These are phyloP conservation scores for Lymantria monacha DNA, from an alignment of 2,888 invertebrate genomes.

Conservation along the genomic window DNA sequence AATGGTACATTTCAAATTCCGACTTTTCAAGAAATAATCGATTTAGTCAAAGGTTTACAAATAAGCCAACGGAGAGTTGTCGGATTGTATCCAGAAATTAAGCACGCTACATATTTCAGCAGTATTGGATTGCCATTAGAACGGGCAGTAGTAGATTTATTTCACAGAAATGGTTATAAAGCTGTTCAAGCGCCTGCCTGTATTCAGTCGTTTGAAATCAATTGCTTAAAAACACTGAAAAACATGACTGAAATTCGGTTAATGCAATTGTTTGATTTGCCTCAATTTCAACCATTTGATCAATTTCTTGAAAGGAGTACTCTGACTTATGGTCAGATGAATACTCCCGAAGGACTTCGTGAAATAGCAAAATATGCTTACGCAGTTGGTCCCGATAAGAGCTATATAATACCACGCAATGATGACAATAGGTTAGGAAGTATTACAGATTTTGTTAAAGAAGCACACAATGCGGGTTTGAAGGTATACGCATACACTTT, in stretches of 20 bases:
- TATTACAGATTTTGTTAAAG: conserved; percentile 58
- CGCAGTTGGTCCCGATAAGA: conserved; percentile 69
- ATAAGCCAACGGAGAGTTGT: conserved; percentile 56
- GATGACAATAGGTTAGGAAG: conserved; percentile 46
- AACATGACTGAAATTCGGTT: conserved; percentile 56
- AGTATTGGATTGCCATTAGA: conserved; percentile 61
- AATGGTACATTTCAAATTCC: conserved; percentile 57
- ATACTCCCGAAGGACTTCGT: conserved; percentile 57
- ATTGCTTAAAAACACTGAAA: conserved; percentile 61
- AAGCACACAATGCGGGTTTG: conserved; percentile 61
- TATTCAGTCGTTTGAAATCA: conserved; percentile 72
- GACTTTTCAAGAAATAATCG: conserved; percentile 68
- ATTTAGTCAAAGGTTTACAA: conserved; percentile 61
- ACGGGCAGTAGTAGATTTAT: conserved; percentile 49
- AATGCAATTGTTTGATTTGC: conserved; percentile 55
- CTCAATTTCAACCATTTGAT: conserved; percentile 52
- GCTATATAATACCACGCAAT: conserved; percentile 64
- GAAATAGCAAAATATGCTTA: conserved; percentile 65
- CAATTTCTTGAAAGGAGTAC: conserved; percentile 47
- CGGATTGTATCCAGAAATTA: conserved; percentile 73
- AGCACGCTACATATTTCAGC: conserved; percentile 62
- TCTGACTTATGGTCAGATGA: conserved; percentile 64
- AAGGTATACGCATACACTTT: conserved; percentile 73
- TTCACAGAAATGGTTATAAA: conserved; percentile 60
- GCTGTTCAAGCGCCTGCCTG: conserved; percentile 55